Base-by-base conservation (phyloP, 1,140 invertebrate genomes). In the Hydropsyche tenuis region DNA sequence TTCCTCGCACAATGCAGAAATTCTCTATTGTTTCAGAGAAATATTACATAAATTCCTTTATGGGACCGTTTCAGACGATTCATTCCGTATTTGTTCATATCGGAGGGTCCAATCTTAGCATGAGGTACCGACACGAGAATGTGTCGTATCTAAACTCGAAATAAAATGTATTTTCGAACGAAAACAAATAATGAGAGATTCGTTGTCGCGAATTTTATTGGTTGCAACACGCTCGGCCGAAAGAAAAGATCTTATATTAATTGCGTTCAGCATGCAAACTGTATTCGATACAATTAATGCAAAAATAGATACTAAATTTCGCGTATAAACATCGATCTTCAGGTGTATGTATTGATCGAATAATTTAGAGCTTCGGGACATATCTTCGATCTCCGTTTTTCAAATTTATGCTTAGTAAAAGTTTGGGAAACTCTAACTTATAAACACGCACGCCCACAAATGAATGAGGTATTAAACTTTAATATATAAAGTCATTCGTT, bases 191-290 rank as follows among this genome's bases (percentile, higher is more conserved):
- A 71, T 25, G 66, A 60, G 46, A 72, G 62, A 75, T 75, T 69
- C 46, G 53, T 60, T 72, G 70, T 75, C 70, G 45, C 56, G 68
- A 66, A 70, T 27, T 63, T 72, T 75, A 75, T 69, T 75, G 74
- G 64, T 16, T 30, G 60, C n/a, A 62, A 65, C 71, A 71, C 75
- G 70, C 74, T 69, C 42, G n/a, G 5, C 53, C 7, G 64, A 71
- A 71, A 68, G 71, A 71, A 71, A 76, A 76, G 75, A 76, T 76
- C 75, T 76, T 76, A 76, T 76, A 76, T 76, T 76, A 76, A 76
- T 76, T 73, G 72, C 72, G 70, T 76, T 68, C 75, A 53, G 37
- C 75, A 76, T 76, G 75, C 75, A 43, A 75, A 63, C 63, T 18
- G 60, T 25, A 63, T 27, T 16, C 20, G 16, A 18, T 9, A 20